Evolutionary conservation across 53 echinoderm and acorn worm genomes (phyloP).

Genomic region (Echinarachnius parma): DNA sequence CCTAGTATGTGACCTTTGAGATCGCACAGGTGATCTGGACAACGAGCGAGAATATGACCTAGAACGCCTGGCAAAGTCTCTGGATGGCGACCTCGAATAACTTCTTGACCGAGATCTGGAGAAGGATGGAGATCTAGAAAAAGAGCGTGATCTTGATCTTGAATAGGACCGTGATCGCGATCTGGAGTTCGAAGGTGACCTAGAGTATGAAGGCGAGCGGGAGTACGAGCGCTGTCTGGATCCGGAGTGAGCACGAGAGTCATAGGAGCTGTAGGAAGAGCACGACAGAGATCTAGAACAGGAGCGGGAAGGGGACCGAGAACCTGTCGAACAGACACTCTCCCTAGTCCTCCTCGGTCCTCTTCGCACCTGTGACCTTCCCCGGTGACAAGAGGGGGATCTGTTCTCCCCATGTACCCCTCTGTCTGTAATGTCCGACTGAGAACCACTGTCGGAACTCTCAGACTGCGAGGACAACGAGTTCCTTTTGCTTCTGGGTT

Average conservation of each 20-base stretch:
- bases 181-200: constrained; percentile 47
- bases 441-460: constrained; percentile 24
- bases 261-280: constrained; percentile 43
- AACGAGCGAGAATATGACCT: constrained; percentile 33
- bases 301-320: constrained; percentile 57
- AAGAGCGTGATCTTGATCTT: constrained; percentile 35
- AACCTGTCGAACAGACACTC: constrained; percentile 21
- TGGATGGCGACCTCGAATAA: constrained; percentile 10
- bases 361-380: background rate
- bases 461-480: constrained; percentile 29
- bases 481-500: background rate
- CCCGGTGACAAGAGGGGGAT: background rate
- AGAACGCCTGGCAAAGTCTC: constrained; percentile 26
- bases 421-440: background rate
- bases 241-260: constrained; percentile 21
- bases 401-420: background rate
- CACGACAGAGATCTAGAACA: constrained; percentile 46
- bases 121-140: constrained; percentile 22
- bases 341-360: constrained; percentile 11
- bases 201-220: constrained; percentile 4
- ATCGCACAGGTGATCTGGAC: constrained; percentile 11
- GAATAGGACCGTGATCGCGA: constrained; percentile 54
- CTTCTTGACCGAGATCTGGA: constrained; percentile 55
- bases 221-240: constrained; percentile 35
- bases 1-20: constrained; percentile 7